A percentile compares a stretch with the other conserved stretches of the same genome.
Evolutionary conservation across 2,797 vertebrate genomes (phyloP).

Genomic region (Sebastes kiyomatsui): DNA sequence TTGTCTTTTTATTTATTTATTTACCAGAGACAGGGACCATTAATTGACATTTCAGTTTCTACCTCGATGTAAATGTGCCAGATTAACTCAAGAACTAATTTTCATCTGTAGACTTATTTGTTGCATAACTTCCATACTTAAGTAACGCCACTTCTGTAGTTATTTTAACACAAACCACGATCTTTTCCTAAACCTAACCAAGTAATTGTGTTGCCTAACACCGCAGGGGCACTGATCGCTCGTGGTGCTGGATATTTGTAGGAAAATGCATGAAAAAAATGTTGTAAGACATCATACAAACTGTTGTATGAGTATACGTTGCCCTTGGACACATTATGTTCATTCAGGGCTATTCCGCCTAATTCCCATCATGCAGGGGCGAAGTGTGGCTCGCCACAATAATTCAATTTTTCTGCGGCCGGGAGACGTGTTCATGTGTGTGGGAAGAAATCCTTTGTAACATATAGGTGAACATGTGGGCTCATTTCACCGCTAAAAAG

Average conservation of each 20-base stretch:
- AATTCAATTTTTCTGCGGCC: not conserved
- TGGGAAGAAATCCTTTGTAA: not conserved
- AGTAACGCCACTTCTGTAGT: not conserved
- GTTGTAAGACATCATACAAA: not conserved
- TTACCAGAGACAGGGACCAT: no score
- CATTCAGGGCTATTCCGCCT: not conserved
- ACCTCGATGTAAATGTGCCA: no score
- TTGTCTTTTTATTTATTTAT: not conserved
- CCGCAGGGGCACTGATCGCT: not conserved
- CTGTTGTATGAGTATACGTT: no score
- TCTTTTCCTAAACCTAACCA: no score
- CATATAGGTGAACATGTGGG: no score
- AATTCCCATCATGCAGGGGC: not conserved
- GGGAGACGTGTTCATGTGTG: not conserved
- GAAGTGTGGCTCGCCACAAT: no score
- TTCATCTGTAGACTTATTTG: not conserved
- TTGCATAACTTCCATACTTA: not conserved
- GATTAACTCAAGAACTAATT: no score
- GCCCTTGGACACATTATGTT: not conserved
- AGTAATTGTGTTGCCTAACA: no score
- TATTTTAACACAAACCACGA: not conserved
- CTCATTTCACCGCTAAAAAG: not conserved
- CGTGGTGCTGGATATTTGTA: not conserved
- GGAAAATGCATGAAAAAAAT: not conserved
- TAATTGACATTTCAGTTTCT: no score